phyloP scores from a whole-genome alignment of 2,797 vertebrate genomes.

The Numenius phaeopus region DNA sequence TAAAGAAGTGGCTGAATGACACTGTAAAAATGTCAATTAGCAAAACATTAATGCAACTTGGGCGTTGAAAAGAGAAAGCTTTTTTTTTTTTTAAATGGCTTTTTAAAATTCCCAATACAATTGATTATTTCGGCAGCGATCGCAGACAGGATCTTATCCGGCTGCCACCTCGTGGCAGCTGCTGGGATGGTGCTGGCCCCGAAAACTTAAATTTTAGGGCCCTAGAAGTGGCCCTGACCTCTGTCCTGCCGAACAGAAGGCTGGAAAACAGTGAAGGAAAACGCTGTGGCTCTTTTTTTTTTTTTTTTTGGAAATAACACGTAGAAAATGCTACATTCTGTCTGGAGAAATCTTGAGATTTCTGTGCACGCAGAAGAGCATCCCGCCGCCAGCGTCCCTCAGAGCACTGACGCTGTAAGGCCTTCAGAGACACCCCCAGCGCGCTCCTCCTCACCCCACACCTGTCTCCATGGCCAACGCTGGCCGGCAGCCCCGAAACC shows the following conservation, averaged over 20 bases:
- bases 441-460: neutral
- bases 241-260: accelerated
- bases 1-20: constrained; percentile 8
- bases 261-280: neutral
- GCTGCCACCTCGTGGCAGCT: constrained; percentile 80
- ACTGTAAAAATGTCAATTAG: constrained; percentile 56
- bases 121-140: neutral
- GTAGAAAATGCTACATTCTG: accelerated
- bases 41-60: constrained; percentile 48
- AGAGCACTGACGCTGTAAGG: neutral
- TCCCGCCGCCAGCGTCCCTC: neutral
- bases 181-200: neutral
- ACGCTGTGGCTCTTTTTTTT: neutral
- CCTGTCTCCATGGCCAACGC: neutral
- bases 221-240: neutral
- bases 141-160: constrained; percentile 20
- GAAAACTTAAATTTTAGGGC: neutral
- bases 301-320: neutral
- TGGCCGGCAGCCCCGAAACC: neutral
- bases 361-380: neutral
- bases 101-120: neutral
- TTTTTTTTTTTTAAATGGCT: neutral
- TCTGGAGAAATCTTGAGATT: neutral
- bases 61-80: neutral
- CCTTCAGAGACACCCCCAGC: neutral